Conservation (phyloP, 30 jellyfish, hydroid and myxozoan genomes). For the Phacellophora camtschatica region DNA sequence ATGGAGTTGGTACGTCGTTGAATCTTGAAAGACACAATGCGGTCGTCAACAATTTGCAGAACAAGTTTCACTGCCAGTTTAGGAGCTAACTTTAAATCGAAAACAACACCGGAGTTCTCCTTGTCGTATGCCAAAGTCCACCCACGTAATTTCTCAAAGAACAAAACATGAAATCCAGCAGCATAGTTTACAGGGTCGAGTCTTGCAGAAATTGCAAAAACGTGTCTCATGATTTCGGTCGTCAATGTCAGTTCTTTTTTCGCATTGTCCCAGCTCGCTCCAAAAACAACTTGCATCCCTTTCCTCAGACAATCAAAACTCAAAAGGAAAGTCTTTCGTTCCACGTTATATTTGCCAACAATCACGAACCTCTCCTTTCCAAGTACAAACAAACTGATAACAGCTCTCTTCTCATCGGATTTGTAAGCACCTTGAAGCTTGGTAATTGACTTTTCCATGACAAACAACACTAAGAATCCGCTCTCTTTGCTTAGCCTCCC, state of each 20-base stretch:
- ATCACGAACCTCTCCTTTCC: constrained; percentile 35
- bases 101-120: constrained; percentile 65
- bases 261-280: constrained; percentile 54
- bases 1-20: constrained; percentile 53
- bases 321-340: constrained; percentile 18
- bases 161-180: constrained; percentile 64
- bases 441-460: constrained; percentile 27
- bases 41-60: constrained; percentile 71
- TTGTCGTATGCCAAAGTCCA: constrained; percentile 35
- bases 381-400: background rate
- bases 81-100: constrained; percentile 72
- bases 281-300: constrained; percentile 54
- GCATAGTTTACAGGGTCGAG: constrained; percentile 61
- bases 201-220: constrained; percentile 70
- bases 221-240: constrained; percentile 50
- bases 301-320: constrained; percentile 41
- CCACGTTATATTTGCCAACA: constrained; percentile 53
- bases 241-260: constrained; percentile 59
- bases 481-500: constrained; percentile 14
- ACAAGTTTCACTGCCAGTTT: constrained; percentile 54
- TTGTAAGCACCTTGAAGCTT: background rate
- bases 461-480: constrained; percentile 24
- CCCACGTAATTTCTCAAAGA: constrained; percentile 54
- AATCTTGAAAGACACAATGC: constrained; percentile 61
- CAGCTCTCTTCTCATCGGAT: constrained; percentile 6